phyloP scores from a whole-genome alignment of 2,888 invertebrate genomes.

The Synergus gifuensis region DNA sequence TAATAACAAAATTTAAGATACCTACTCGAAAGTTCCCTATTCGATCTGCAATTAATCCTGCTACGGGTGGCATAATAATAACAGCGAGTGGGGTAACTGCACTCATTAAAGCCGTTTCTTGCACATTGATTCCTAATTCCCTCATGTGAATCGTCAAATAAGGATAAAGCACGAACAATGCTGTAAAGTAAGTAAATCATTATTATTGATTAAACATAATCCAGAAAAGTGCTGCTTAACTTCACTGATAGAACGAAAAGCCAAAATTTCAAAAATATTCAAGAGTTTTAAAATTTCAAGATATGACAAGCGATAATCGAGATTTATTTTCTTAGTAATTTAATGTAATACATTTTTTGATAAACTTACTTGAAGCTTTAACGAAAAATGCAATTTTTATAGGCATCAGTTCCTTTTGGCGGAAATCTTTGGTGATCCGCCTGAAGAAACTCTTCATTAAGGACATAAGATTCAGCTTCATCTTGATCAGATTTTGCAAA shows the following conservation, averaged over 20 bases:
- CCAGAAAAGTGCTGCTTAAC: too few species aligned
- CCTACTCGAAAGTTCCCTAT: conserved; percentile 89
- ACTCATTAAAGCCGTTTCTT: conserved; percentile 90
- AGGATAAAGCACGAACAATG: conserved; percentile 87
- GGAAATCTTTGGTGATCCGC: conserved; percentile 85
- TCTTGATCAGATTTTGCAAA: conserved; percentile 2
- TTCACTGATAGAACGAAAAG: too few species aligned
- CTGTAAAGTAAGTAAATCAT: conserved; percentile 77
- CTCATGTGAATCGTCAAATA: conserved; percentile 90
- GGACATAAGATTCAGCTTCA: conserved; percentile 78
- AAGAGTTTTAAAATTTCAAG: too few species aligned
- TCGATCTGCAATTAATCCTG: conserved; percentile 88
- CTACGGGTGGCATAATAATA: conserved; percentile 88
- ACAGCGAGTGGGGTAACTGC: conserved; percentile 87
- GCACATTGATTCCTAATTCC: conserved; percentile 87
- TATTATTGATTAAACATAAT: background rate
- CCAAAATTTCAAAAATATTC: too few species aligned
- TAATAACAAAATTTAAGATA: background rate
- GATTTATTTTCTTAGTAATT: background rate
- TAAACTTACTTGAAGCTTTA: conserved; percentile 86
- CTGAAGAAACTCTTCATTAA: conserved; percentile 83
- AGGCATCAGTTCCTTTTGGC: conserved; percentile 85
- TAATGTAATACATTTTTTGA: conserved; percentile 1
- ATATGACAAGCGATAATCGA: too few species aligned
- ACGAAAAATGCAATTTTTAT: conserved; percentile 88